These are phyloP conservation scores for Ormyrus nitidulus DNA, from an alignment of 2,888 invertebrate species.

Conservation along the genomic window DNA sequence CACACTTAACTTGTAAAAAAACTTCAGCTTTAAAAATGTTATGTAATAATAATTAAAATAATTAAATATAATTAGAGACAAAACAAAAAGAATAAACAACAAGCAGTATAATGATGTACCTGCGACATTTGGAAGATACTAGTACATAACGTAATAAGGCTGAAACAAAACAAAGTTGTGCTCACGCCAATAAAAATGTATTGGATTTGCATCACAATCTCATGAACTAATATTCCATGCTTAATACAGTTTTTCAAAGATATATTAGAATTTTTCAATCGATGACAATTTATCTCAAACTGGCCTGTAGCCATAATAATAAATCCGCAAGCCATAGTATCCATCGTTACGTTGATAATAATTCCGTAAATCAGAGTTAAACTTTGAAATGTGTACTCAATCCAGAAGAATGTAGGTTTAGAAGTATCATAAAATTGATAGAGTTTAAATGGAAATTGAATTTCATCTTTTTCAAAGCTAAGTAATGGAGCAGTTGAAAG, in stretches of 20 bases:
- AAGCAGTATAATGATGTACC: conserved; percentile 19
- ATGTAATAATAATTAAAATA: too few species aligned
- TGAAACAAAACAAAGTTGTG: conserved; percentile 49
- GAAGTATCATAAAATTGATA: conserved; percentile 49
- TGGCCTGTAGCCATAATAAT: conserved; percentile 42
- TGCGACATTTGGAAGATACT: conserved; percentile 51
- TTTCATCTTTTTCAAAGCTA: not conserved
- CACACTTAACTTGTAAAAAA: too few species aligned
- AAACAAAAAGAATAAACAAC: not conserved
- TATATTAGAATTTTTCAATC: conserved; percentile 15
- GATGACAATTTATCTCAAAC: conserved; percentile 35
- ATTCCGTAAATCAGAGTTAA: conserved; percentile 36
- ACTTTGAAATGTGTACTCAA: conserved; percentile 37
- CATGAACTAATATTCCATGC: conserved; percentile 40
- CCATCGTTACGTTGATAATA: conserved; percentile 48
- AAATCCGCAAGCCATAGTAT: conserved; percentile 51
- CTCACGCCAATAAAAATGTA: conserved; percentile 40
- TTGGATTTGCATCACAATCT: conserved; percentile 40
- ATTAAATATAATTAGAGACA: too few species aligned
- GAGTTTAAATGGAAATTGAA: conserved; percentile 36
- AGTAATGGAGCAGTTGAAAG: conserved; percentile 32
- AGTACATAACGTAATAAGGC: conserved; percentile 44
- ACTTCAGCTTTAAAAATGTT: too few species aligned
- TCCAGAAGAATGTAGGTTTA: conserved; percentile 4
- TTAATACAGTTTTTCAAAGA: conserved; percentile 23